These are phyloP conservation scores for Nicator chloris DNA, from an alignment of 2,113 vertebrate species.

Conservation along the genomic window DNA sequence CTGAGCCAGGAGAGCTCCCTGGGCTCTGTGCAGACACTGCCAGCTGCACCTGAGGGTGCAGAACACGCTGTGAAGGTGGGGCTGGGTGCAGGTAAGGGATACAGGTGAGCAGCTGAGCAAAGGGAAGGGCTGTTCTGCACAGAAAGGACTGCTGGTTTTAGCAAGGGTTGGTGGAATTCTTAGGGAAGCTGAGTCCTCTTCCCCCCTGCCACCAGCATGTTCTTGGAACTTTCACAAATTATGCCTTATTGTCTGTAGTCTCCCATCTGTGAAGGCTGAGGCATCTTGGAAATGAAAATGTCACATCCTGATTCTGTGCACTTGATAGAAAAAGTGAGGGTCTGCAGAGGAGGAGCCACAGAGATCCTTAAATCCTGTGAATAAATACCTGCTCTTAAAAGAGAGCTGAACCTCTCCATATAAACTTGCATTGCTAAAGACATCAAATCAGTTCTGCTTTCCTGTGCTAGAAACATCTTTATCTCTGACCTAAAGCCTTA, in stretches of 20 bases:
- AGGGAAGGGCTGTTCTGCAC: neutral
- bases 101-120: neutral
- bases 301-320: neutral
- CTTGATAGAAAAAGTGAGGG: neutral
- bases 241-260: neutral
- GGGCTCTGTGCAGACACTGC: neutral
- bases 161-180: neutral
- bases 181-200: conserved; percentile 19
- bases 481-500: neutral
- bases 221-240: conserved; percentile 52
- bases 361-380: neutral
- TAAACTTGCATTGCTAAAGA: neutral
- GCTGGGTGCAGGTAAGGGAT: neutral
- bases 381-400: neutral
- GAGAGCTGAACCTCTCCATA: neutral
- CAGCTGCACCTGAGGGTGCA: fast-evolving
- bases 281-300: neutral
- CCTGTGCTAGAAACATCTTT: neutral
- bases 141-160: neutral
- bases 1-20: neutral
- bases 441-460: neutral
- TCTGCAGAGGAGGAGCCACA: neutral
- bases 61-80: fast-evolving
- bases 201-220: neutral
- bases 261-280: conserved; percentile 7